Evolutionary conservation across 2,888 invertebrate species (phyloP).

Genomic region (Cylindroiulus punctatus): DNA sequence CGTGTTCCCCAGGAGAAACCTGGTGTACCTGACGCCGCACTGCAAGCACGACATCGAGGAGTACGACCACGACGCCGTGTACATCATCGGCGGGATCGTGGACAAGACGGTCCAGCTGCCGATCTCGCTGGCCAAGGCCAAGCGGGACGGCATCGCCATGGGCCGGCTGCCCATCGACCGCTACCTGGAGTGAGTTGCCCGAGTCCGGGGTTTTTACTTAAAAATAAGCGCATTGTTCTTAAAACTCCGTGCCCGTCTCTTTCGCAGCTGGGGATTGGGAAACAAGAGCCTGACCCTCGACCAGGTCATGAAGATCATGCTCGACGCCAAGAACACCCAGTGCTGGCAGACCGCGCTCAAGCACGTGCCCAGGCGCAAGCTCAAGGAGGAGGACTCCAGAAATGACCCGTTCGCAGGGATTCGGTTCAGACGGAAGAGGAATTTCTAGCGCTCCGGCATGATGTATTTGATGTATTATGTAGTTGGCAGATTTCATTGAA

Average conservation of each 20-base stretch:
- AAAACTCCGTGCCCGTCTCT: too few species aligned
- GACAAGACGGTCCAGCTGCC: slow-evolving; percentile 69
- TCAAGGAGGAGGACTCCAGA: too few species aligned
- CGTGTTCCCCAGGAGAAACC: slow-evolving; percentile 79
- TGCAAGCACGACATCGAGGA: slow-evolving; percentile 74
- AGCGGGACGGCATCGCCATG: slow-evolving; percentile 79
- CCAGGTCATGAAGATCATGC: slow-evolving; percentile 73
- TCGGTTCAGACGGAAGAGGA: too few species aligned
- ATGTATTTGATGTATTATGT: too few species aligned
- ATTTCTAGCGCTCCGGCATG: too few species aligned
- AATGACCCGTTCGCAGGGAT: too few species aligned
- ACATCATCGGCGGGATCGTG: slow-evolving; percentile 76
- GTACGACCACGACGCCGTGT: slow-evolving; percentile 81
- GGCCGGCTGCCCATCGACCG: slow-evolving; percentile 80
- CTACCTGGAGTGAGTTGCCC: slow-evolving; percentile 70
- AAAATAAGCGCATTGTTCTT: too few species aligned
- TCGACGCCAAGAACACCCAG: slow-evolving; percentile 74
- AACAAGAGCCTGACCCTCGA: slow-evolving; percentile 85
- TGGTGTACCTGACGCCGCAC: slow-evolving; percentile 91
- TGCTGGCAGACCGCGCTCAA: slow-evolving; percentile 80
- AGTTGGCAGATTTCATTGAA: too few species aligned
- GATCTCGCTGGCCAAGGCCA: slow-evolving; percentile 84
- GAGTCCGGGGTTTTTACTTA: too few species aligned
- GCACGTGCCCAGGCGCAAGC: slow-evolving; percentile 72
- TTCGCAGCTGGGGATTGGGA: slow-evolving; percentile 74